Evolutionary conservation across 2,797 vertebrate genomes (phyloP).

Genomic region (Anableps anableps): DNA sequence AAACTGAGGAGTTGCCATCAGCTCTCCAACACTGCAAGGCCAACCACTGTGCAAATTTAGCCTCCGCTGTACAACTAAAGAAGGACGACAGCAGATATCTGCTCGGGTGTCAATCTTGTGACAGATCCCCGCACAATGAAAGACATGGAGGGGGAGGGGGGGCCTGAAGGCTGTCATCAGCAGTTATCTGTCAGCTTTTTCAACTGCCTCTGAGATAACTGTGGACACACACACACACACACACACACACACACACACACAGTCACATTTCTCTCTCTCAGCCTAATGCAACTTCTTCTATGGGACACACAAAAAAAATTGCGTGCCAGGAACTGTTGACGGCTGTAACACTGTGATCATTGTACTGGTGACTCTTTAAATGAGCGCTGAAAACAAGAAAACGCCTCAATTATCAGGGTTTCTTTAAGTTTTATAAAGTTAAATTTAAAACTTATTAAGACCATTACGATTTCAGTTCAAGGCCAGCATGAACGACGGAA

Average conservation of each 20-base stretch:
- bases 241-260: constrained; percentile 35
- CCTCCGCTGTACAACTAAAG: neutral
- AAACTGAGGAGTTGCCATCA: constrained; percentile 16
- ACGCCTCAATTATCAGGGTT: neutral
- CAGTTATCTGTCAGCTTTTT: constrained; percentile 34
- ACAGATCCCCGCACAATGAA: constrained; percentile 6
- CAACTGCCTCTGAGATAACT: constrained; percentile 57
- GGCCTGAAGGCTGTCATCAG: constrained; percentile 12
- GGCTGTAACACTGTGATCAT: constrained; percentile 72
- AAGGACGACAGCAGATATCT: constrained; percentile 2
- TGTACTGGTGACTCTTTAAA: constrained; percentile 72
- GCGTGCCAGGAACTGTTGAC: constrained; percentile 74
- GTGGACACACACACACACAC: constrained; percentile 38
- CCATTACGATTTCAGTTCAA: neutral
- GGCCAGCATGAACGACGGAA: neutral
- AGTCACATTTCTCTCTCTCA: constrained; percentile 54
- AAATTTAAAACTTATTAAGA: neutral
- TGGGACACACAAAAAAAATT: constrained; percentile 68
- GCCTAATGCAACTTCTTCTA: constrained; percentile 54
- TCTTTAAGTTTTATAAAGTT: neutral
- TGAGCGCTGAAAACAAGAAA: constrained; percentile 57
- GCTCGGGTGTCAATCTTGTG: constrained; percentile 6
- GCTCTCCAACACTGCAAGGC: neutral
- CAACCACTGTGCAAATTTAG: constrained; percentile 21
- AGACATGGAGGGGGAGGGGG: rapidly evolving